These are phyloP conservation scores for Graphium colonna DNA, from an alignment of 2,888 invertebrate genomes.

Conservation along the genomic window DNA sequence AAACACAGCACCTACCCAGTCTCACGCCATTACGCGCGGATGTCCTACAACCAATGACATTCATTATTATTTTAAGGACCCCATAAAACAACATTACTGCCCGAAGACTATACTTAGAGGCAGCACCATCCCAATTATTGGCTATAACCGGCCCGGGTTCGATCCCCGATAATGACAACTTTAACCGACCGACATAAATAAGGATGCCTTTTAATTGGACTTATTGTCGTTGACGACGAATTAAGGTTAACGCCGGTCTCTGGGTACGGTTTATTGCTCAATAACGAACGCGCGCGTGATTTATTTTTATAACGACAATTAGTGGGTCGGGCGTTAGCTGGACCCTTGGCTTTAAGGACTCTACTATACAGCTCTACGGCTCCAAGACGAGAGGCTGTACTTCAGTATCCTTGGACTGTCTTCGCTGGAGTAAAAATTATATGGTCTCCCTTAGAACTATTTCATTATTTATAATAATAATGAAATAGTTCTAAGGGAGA, in stretches of 20 bases:
- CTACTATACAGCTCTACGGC: too few species aligned
- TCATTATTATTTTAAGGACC: constrained; percentile 65
- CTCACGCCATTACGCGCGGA: too few species aligned
- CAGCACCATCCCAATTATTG: constrained; percentile 70
- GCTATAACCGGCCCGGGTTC: constrained; percentile 64
- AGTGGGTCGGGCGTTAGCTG: too few species aligned
- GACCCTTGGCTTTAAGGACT: too few species aligned
- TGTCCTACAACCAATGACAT: constrained; percentile 58
- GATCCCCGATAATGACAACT: constrained; percentile 71
- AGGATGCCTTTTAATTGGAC: constrained; percentile 33
- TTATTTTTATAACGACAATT: constrained; percentile 16
- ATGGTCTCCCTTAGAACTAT: too few species aligned
- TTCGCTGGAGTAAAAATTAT: too few species aligned
- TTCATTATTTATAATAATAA: too few species aligned
- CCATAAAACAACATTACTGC: constrained; percentile 68
- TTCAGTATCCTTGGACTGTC: too few species aligned
- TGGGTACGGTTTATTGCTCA: constrained; percentile 12
- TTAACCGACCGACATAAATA: constrained; percentile 44
- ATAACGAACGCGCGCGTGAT: constrained; percentile 11
- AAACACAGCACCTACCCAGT: too few species aligned
- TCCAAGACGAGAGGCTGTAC: too few species aligned
- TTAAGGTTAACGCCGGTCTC: constrained; percentile 10
- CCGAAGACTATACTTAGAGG: constrained; percentile 60
- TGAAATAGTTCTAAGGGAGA: too few species aligned
- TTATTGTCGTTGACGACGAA: constrained; percentile 30